Conservation (phyloP, 2,888 invertebrate genomes). For the Pollenia griseotomentosa region DNA sequence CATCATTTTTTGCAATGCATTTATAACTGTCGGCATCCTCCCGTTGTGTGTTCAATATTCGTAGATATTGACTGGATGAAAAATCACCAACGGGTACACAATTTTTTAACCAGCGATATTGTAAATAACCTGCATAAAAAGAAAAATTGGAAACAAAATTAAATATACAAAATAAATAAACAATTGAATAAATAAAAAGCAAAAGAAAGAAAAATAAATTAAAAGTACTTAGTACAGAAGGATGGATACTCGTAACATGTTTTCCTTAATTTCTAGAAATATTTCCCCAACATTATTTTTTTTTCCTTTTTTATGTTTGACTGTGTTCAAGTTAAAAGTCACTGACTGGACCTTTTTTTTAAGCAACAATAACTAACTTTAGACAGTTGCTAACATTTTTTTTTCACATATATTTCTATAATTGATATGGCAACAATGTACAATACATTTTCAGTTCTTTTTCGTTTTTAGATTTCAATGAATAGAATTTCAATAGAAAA, state of each 20-base stretch:
- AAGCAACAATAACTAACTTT: slow-evolving; percentile 44
- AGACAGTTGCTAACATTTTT: slow-evolving; percentile 6
- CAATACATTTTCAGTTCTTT: slow-evolving; percentile 1
- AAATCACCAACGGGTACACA: slow-evolving; percentile 91
- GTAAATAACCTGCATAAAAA: slow-evolving; percentile 90
- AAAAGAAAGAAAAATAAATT: not conserved
- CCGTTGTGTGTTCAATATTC: slow-evolving; percentile 91
- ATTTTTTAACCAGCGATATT: slow-evolving; percentile 96
- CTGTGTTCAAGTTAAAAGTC: not conserved
- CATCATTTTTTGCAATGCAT: slow-evolving; percentile 95
- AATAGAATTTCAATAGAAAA: slow-evolving; percentile 33
- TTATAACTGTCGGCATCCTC: slow-evolving; percentile 96
- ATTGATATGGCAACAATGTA: slow-evolving; percentile 36
- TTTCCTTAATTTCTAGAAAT: too few relatives aligned
- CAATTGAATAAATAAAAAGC: slow-evolving; percentile 56
- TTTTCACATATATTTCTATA: not conserved
- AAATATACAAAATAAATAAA: slow-evolving; percentile 35
- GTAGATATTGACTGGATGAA: slow-evolving; percentile 92
- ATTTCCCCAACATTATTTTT: too few relatives aligned
- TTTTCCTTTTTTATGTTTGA: not conserved
- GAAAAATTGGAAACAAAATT: slow-evolving; percentile 77
- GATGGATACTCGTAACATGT: too few relatives aligned
- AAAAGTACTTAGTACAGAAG: not conserved
- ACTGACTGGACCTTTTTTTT: slow-evolving; percentile 25
- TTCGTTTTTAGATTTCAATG: not conserved